A percentile compares a stretch with the other conserved stretches of the same genome.
phyloP scores from a whole-genome alignment of 1,140 invertebrate genomes.

The Atta cephalotes region DNA sequence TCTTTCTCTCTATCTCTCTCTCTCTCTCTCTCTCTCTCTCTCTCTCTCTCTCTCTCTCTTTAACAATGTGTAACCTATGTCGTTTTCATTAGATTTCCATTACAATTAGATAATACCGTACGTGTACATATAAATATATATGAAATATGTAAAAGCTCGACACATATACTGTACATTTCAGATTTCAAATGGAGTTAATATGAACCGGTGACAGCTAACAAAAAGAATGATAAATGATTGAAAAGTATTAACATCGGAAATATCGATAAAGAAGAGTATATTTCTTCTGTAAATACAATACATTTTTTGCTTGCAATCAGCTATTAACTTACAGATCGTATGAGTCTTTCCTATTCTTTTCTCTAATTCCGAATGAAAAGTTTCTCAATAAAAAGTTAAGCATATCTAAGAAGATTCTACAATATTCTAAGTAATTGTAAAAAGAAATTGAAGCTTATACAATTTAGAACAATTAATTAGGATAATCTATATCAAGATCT shows the following conservation, averaged over 20 bases:
- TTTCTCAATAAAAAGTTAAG: not conserved
- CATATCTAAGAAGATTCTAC: not conserved
- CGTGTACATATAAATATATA: not conserved
- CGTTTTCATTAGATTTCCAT: conserved; percentile 37
- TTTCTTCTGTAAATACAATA: conserved; percentile 17
- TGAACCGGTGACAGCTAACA: conserved; percentile 13
- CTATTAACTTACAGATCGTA: not conserved
- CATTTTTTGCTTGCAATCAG: not conserved
- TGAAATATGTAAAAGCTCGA: conserved; percentile 27
- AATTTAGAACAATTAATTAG: not conserved
- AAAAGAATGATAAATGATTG: conserved; percentile 36
- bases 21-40: not conserved
- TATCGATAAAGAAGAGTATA: not conserved
- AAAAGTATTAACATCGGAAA: conserved; percentile 37
- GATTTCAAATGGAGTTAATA: conserved; percentile 29
- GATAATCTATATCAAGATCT: not conserved
- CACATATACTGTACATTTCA: not conserved
- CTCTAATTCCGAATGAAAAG: not conserved
- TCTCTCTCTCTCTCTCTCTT: not conserved
- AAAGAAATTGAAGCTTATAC: too few relatives aligned
- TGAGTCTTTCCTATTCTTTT: not conserved
- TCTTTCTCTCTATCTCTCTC: not conserved
- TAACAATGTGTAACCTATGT: conserved; percentile 9
- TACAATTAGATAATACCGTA: not conserved
- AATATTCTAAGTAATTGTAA: not conserved